Evolutionary conservation across 2,888 invertebrate species (phyloP), one percentile per base, ranked within the genome.

Genomic region (Eurois occulta): DNA sequence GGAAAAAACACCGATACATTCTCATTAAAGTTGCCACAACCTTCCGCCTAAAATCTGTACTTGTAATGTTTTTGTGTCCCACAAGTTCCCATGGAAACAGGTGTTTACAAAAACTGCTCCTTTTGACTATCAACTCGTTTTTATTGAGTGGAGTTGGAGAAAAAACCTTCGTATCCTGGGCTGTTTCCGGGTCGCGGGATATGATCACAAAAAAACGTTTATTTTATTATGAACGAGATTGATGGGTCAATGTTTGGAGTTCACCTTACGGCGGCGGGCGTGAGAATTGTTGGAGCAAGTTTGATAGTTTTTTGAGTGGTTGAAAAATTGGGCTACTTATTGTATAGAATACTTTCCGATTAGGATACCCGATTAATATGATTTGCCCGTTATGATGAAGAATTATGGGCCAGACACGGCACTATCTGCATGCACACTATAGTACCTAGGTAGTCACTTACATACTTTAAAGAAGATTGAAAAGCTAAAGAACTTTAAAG

Each of bases 11-110:
- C 32, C 4, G 32, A 62, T 35, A 72, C 48, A 69, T 66, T 80
- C 74, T 81, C 72, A 83, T 78, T 81, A 80, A 82, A 72, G 46
- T 78, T 81, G 77, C 60, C 68, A 78, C 70, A 80, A 80, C 69
- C 73, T 85, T 85, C 83, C 81, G 83, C 78, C 75, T 75, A 66
- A 90, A 92, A 93, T 93, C 90, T 93, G 91, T 90, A 87, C 84
- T 35, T 21, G 21, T 5, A 60, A 88, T 86, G 85, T 93, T 94
- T 92, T 86, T 93, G 91, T 87, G 81, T 85, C 90, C 84, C 90
- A 86, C 87, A 80, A 88, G 88, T 95, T 95, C 96, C 92, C 95
- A 95, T 92, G 91, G 91, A 91, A 92, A 95, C 96, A 96, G 96
- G 96, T 96, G 96, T 80, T 85, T 91, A 95, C 90, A 95, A 95